phyloP scores from a whole-genome alignment of 2,113 vertebrate species.

The Jacana jacana region DNA sequence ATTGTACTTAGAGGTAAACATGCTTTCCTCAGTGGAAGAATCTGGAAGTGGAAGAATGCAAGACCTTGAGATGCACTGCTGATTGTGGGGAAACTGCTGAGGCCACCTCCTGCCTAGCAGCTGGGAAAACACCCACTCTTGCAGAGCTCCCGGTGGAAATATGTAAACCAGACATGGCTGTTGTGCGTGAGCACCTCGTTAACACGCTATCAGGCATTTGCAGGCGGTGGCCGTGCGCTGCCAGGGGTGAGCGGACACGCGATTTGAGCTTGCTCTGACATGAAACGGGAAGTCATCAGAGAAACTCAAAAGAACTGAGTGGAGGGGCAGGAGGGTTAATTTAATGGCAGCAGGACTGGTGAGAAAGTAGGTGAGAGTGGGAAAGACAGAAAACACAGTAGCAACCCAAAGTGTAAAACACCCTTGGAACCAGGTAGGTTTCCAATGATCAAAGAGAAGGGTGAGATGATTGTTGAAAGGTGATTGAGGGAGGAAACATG shows the following conservation, averaged over 20 bases:
- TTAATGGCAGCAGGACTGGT: background rate
- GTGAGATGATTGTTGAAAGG: background rate
- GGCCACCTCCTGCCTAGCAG: background rate
- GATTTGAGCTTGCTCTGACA: background rate
- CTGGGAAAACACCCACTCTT: constrained; percentile 26
- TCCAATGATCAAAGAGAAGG: background rate
- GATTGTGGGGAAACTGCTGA: constrained; percentile 12
- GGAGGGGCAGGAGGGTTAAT: background rate
- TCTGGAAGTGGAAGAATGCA: constrained; percentile 64
- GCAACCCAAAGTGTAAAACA: background rate
- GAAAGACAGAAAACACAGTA: background rate
- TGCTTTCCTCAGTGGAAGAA: constrained; percentile 45
- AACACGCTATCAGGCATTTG: background rate
- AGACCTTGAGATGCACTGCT: constrained; percentile 54
- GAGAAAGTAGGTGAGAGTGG: background rate
- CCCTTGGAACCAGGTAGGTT: background rate
- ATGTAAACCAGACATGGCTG: background rate
- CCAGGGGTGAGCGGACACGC: background rate
- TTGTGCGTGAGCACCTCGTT: background rate
- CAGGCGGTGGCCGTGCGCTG: background rate
- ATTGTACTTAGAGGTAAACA: constrained; percentile 40
- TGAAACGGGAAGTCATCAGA: fast-evolving
- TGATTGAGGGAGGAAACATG: background rate
- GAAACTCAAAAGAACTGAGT: background rate
- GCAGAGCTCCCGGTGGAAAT: background rate